Evolutionary conservation across 1,140 invertebrate genomes (phyloP), one percentile per base, ranked within the genome.

Genomic region (Sitophilus oryzae): DNA sequence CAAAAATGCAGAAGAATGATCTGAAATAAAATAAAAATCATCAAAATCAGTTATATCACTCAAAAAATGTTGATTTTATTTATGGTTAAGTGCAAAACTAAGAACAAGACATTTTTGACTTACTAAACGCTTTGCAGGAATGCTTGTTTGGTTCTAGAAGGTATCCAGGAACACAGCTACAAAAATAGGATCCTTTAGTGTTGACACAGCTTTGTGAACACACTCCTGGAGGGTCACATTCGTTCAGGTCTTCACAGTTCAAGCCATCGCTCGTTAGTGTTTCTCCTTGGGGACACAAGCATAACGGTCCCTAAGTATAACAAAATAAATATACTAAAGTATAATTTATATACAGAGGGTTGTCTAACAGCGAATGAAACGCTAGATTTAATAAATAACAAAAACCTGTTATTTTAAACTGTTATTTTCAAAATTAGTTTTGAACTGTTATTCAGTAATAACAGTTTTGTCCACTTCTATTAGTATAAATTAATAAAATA

Each of bases 141-240:
- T 86, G 84, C 62, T 95, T 93, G 67, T 96, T 84, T 0, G 77
- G 73, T 47, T 87, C 83, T 4, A 97, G 70, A 1, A 74, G 70
- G 67, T 96, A 97, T 5, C 92, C 93, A 4, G 83, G 79, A 0
- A 79, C 78, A 67, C 94, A 98, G 11, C 79, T 78, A 68, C 94
- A 98, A 63, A 82, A 82, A 70, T 87, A 94, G 0, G 86, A 85
- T 5, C 85, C 81, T 74, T 98, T 98, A 0, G 81, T 86, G 66
- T 97, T 96, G 1, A 79, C 83, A 66, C 94, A 98, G 4, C 74
- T 72, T 66, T 98, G 96, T 0, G 92, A 96, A 67, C 96, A 99
- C 0, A 80, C 69, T 0, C 92, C 92, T 0, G 93, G 86, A 0
- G 90, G 86, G 3, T 84, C 76, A 71, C 96, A 98, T 68, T 97